These are phyloP conservation scores for Poeciliopsis gracilis DNA, from an alignment of 2,797 vertebrate genomes.

Conservation along the genomic window DNA sequence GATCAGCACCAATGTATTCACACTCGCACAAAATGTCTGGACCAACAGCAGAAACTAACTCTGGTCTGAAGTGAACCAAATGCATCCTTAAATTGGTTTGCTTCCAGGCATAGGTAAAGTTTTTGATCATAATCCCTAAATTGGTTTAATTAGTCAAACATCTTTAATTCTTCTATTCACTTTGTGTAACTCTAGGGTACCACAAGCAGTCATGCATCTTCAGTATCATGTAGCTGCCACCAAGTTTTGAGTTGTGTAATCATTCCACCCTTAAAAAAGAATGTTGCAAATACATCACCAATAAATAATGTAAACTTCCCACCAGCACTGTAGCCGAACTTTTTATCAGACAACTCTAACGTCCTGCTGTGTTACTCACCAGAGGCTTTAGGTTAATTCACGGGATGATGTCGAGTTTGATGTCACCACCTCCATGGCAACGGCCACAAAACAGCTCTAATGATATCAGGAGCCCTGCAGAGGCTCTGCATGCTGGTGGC, in stretches of 20 bases:
- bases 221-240: not conserved
- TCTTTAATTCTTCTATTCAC: not conserved
- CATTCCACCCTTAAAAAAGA: not conserved
- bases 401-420: conserved; percentile 49
- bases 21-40: no score
- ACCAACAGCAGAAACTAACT: no score
- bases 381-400: conserved; percentile 49
- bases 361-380: conserved; percentile 41
- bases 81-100: no score
- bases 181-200: not conserved
- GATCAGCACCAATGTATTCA: no score
- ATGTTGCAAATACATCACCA: not conserved
- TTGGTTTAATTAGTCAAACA: not conserved
- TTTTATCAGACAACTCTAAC: conserved; percentile 19
- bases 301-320: not conserved
- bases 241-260: not conserved
- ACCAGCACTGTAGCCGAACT: conserved; percentile 10
- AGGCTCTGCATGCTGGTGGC: conserved; percentile 41
- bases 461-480: conserved; percentile 66
- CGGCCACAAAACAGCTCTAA: conserved; percentile 73
- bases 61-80: no score
- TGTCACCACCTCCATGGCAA: conserved; percentile 69
- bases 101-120: not conserved
- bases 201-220: not conserved
- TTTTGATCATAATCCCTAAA: not conserved